Conservation (phyloP, 2,888 invertebrate genomes). For the Sialis fuliginosa region DNA sequence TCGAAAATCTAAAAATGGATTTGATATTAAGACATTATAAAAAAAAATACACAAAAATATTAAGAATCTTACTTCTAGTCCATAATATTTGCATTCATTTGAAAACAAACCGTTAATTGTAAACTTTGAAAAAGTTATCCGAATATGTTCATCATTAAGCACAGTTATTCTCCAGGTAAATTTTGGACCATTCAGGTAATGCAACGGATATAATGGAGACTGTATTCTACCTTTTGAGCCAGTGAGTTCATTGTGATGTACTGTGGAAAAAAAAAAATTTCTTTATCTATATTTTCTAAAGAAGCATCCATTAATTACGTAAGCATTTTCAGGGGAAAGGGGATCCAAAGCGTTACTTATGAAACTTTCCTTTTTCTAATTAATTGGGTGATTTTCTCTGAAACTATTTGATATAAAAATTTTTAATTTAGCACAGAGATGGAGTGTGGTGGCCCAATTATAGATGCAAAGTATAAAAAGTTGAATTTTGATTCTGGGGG, state of each 20-base stretch:
- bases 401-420: too few relatives aligned
- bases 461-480: too few relatives aligned
- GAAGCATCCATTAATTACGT: too few relatives aligned
- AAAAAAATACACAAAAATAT: constrained; percentile 15
- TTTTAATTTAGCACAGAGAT: too few relatives aligned
- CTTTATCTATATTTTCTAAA: neutral
- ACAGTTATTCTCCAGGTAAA: constrained; percentile 60
- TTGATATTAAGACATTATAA: neutral
- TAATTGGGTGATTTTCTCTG: too few relatives aligned
- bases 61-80: constrained; percentile 18
- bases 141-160: constrained; percentile 27
- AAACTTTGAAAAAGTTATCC: constrained; percentile 33
- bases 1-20: constrained; percentile 41
- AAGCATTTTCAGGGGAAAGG: too few relatives aligned
- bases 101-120: constrained; percentile 18
- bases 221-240: constrained; percentile 51
- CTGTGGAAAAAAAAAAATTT: constrained; percentile 20
- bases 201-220: constrained; percentile 59
- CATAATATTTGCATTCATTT: constrained; percentile 10
- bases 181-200: constrained; percentile 23
- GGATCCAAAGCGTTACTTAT: too few relatives aligned
- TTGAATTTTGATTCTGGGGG: too few relatives aligned
- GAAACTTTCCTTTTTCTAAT: too few relatives aligned
- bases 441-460: too few relatives aligned
- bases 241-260: constrained; percentile 47